Percentiles rank a stretch among this genome's conserved stretches.
These are phyloP conservation scores for Myanophis thanlyinensis DNA, from an alignment of 2,113 vertebrate species.

Conservation along the genomic window DNA sequence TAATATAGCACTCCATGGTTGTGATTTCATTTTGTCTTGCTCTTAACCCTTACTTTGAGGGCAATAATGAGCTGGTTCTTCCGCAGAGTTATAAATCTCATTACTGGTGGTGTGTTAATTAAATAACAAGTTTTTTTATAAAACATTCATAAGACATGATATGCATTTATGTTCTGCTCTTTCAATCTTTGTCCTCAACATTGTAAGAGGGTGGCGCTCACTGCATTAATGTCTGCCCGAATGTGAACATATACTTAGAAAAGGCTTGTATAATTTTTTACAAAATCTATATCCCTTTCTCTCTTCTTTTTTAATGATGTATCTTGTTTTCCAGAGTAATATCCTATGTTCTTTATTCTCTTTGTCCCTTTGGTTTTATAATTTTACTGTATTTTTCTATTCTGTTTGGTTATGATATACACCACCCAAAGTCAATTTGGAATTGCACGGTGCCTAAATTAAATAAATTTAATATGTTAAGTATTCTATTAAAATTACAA, in stretches of 20 bases:
- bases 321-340: background rate
- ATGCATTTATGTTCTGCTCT: background rate
- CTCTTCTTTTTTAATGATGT: background rate
- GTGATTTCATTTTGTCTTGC: background rate
- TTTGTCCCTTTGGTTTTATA: background rate
- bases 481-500: background rate
- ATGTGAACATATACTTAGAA: background rate
- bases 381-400: background rate
- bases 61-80: background rate
- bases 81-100: background rate
- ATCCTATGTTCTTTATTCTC: background rate
- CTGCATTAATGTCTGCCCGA: background rate
- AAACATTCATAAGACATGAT: conserved; percentile 5
- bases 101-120: background rate
- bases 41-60: background rate
- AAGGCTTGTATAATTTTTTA: background rate
- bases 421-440: background rate
- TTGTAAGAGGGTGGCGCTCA: background rate
- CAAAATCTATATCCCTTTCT: background rate
- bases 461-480: background rate
- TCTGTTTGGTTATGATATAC: background rate
- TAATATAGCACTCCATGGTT: background rate
- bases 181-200: background rate
- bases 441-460: background rate
- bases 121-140: background rate